A percentile compares a stretch with the other conserved stretches of the same genome.
Conservation (phyloP, 2,113 vertebrate species). For the Hippocampus mohnikei region DNA sequence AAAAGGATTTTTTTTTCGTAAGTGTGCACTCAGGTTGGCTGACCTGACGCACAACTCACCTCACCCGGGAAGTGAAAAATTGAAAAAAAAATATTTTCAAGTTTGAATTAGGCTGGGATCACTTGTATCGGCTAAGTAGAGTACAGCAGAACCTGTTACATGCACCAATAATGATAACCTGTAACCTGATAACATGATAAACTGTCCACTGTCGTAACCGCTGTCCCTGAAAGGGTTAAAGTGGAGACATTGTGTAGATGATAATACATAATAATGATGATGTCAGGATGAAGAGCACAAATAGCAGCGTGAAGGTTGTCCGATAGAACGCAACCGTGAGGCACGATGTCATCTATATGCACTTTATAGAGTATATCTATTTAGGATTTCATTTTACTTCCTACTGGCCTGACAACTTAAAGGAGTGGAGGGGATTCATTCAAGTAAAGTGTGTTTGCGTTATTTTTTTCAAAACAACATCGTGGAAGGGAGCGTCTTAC, state of each 20-base stretch:
- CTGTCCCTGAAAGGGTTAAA: neutral
- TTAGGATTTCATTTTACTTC: neutral
- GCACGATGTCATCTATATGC: conserved; percentile 5
- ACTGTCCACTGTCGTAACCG: too few species aligned
- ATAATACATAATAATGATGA: neutral
- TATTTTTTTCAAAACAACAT: conserved; percentile 27
- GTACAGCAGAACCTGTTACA: neutral
- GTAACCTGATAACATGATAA: too few species aligned
- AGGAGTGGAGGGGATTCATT: neutral
- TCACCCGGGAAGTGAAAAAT: neutral
- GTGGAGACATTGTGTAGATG: neutral
- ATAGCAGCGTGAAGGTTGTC: conserved; percentile 8
- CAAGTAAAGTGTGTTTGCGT: conserved; percentile 16
- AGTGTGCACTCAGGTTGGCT: conserved; percentile 79
- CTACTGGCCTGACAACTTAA: neutral
- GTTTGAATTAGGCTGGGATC: neutral
- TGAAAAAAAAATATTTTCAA: neutral
- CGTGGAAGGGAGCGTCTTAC: conserved; percentile 60
- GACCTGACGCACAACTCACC: conserved; percentile 71
- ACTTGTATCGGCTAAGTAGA: neutral
- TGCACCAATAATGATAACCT: neutral
- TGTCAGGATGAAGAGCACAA: neutral
- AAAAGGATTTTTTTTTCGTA: conserved; percentile 8
- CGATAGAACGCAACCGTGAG: neutral
- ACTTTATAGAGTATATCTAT: neutral